A percentile compares a stretch with the other conserved stretches of the same genome.
Evolutionary conservation across 2,888 invertebrate genomes (phyloP).

Genomic region (Meta bourneti): DNA sequence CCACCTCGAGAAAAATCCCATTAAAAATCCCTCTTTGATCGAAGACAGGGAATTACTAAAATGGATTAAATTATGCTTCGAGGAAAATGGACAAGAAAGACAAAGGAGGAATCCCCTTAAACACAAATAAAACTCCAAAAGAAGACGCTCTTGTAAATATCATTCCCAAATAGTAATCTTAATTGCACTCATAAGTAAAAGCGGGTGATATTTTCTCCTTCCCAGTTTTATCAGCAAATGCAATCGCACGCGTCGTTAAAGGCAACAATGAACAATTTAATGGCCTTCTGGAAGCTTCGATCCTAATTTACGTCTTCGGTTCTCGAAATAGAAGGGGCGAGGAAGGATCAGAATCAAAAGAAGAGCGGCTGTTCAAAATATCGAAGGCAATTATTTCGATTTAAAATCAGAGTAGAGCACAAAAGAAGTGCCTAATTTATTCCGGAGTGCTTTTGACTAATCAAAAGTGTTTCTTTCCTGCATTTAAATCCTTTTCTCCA

Average conservation of each 20-base stretch:
- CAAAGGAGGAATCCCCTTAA: background rate
- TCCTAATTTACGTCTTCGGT: conserved; percentile 34
- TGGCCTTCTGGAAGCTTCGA: conserved; percentile 21
- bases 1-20: background rate
- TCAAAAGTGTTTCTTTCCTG: conserved; percentile 58
- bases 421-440: conserved; percentile 49
- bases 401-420: conserved; percentile 27
- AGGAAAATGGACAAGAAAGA: background rate
- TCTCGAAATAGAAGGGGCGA: background rate
- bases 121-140: conserved; percentile 16
- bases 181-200: conserved; percentile 23
- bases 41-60: conserved; percentile 2
- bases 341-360: background rate
- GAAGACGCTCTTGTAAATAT: conserved; percentile 14
- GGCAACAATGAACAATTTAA: conserved; percentile 51
- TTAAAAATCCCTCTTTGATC: conserved; percentile 20
- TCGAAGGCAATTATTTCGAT: conserved; percentile 60
- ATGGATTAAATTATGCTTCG: background rate
- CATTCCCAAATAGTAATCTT: background rate
- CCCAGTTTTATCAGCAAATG: conserved; percentile 2
- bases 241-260: conserved; percentile 35
- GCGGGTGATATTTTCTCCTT: background rate
- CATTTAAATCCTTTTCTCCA: conserved; percentile 47
- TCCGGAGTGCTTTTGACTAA: conserved; percentile 50
- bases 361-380: conserved; percentile 24